Base-by-base conservation (phyloP, 2,797 vertebrate species). In the Champsocephalus esox region DNA sequence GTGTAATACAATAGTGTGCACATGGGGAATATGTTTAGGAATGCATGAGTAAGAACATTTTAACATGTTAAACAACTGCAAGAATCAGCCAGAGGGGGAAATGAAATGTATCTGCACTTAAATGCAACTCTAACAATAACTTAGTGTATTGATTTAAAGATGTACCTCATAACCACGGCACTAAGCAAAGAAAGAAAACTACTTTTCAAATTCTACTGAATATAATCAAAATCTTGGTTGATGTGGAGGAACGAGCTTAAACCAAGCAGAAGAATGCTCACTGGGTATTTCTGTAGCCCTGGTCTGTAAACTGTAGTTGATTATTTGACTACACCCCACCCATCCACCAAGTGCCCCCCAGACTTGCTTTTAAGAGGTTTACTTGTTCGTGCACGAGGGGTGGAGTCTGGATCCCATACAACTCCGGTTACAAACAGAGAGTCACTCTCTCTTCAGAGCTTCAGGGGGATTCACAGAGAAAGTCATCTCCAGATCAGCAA, bases 361-460 rank as follows among this genome's bases (percentile, higher is more conserved):
- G 90, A 88, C 86, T 75, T 87, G 84, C 91, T 94, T 92, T 94
- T 85, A 91, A 92, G 89, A 92, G 87, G 87, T 93, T 92, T 89
- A 83, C 89, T 93, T 92, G 90, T 92, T 92, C 87, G 79, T 93
- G 85, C 52, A 66, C 80, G 82, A 89, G 82, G 68, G 87, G 90
- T 85, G 90, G 87, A 88, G 89, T 80, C 85, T 86, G 70, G 79
- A 89, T 92, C 87, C 80, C 85, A 89, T 89, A 87, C 86, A 89
- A 87, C 87, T 89, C 78, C 50, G 50, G 82, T 92, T 91, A 89
- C 84, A 92, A 43, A 73, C 41, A 74, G 32, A 74, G 28, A 73
- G 32, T 38, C 34, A 80, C 57, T 43, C 52, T 82, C 81, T 64
- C 74, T 74, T 19, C 28, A 1, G n/a, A 69, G 66, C 45, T 82